Conservation (phyloP, 2,888 invertebrate genomes). For the Drosophila ustulata region DNA sequence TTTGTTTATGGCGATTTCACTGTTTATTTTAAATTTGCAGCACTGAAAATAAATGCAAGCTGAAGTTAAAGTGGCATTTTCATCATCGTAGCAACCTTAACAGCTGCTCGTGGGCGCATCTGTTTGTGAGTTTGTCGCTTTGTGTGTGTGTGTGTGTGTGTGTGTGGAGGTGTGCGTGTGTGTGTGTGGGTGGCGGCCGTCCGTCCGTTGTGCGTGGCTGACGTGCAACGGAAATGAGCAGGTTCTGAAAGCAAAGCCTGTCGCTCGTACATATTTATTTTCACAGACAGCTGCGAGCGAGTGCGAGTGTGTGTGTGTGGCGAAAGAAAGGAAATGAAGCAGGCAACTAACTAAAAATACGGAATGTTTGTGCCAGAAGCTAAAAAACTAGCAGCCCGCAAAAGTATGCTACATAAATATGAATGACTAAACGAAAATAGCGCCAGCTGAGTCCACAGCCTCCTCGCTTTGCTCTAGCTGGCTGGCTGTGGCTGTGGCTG, state of each 20-base stretch:
- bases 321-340: conserved; percentile 45
- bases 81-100: conserved; percentile 30
- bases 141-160: neutral
- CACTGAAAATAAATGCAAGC: conserved; percentile 47
- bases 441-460: conserved; percentile 42
- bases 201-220: conserved; percentile 30
- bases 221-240: conserved; percentile 68
- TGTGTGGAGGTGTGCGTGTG: neutral
- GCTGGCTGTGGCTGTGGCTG: neutral
- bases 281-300: conserved; percentile 9
- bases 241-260: conserved; percentile 34
- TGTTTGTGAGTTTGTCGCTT: conserved; percentile 10
- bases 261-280: conserved; percentile 19
- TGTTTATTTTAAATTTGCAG: conserved; percentile 52
- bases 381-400: conserved; percentile 44
- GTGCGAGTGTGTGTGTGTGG: conserved; percentile 7
- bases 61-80: conserved; percentile 40
- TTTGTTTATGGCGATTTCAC: conserved; percentile 31
- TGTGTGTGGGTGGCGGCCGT: conserved; percentile 5
- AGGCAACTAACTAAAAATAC: conserved; percentile 41
- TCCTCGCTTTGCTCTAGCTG: conserved; percentile 8
- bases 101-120: conserved; percentile 8
- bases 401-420: conserved; percentile 64
- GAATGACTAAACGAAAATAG: conserved; percentile 62
- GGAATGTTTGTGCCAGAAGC: conserved; percentile 14